Evolutionary conservation across 2,113 vertebrate species (phyloP), one percentile per base, ranked within the genome.

Genomic region (Planiliza haematocheilus): DNA sequence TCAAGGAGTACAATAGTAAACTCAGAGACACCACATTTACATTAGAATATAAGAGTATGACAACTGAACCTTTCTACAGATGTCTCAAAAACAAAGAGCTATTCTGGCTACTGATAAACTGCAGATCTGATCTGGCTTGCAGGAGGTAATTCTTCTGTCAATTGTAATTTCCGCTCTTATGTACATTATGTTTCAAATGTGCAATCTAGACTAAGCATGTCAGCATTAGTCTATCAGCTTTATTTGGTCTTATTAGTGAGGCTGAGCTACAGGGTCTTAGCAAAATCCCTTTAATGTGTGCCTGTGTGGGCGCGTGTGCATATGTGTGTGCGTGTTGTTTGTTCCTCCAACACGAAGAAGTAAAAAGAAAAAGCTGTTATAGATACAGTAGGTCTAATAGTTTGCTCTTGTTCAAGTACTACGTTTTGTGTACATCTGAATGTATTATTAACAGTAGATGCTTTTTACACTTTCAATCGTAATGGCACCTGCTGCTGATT

Each of bases 141-240:
- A 38, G 21, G 16, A 74, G 56, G 17, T 68, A 70, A 77, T 79
- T 82, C 64, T 39, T 68, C 49, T 64, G 18, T 66, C 45, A 52
- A 0, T 2, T 74, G 50, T 49, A 38, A 69, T 74, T 79, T 50
- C 38, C 38, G 12, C 39, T 70, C 24, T 39, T 51, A 21, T 56
- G 57, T 41, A 55, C 21, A 73, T 70, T 63, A 41, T 8, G 36
- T 49, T 60, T n/a, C 51, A 62, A 74, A 52, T 59, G 38, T 82
- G 56, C 60, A 20, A 41, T 65, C 38, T 42, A 60, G 34, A 63
- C 73, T 52, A 43, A 69, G 43, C 51, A 42, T 46, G 8, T 37
- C 64, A 53, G 65, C 52, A 70, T 65, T 37, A 65, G 62, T 78
- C 57, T 46, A 34, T 69, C 41, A 34, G 41, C 59, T 80, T 67